phyloP scores from a whole-genome alignment of 2,113 vertebrate genomes.

The Clarias macrocephalus region DNA sequence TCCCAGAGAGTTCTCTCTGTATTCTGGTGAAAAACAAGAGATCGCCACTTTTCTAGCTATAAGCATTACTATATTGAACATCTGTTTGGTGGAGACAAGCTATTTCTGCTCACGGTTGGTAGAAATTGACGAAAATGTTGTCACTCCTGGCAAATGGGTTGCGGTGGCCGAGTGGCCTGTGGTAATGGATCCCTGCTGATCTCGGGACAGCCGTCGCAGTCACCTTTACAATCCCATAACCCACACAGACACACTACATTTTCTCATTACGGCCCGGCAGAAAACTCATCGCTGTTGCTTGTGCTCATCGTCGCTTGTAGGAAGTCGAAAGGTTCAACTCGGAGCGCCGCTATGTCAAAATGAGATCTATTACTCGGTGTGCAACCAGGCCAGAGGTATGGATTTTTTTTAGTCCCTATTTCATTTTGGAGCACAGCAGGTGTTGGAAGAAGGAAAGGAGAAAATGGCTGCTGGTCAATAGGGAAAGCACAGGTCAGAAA shows the following conservation, averaged over 20 bases:
- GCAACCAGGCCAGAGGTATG: slow-evolving; percentile 53
- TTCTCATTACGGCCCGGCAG: slow-evolving; percentile 71
- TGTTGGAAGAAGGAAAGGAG: slow-evolving; percentile 54
- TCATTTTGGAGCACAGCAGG: slow-evolving; percentile 73
- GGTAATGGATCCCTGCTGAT: slow-evolving; percentile 79
- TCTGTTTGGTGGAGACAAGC: slow-evolving; percentile 69
- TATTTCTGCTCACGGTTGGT: slow-evolving; percentile 67
- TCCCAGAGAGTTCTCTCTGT: background rate
- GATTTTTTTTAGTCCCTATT: slow-evolving; percentile 58
- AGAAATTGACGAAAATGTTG: slow-evolving; percentile 73
- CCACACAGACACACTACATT: slow-evolving; percentile 72
- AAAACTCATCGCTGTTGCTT: slow-evolving; percentile 62
- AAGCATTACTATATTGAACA: slow-evolving; percentile 66
- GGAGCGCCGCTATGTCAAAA: slow-evolving; percentile 54
- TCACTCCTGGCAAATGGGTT: slow-evolving; percentile 76
- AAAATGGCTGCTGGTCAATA: slow-evolving; percentile 41
- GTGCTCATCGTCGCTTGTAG: slow-evolving; percentile 61
- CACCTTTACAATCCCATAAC: slow-evolving; percentile 72
- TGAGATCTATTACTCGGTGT: slow-evolving; percentile 51
- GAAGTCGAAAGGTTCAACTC: slow-evolving; percentile 59
- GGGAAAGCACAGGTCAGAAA: slow-evolving; percentile 20
- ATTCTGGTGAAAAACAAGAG: background rate
- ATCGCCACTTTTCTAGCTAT: slow-evolving; percentile 58
- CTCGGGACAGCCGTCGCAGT: slow-evolving; percentile 69
- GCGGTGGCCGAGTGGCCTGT: slow-evolving; percentile 65